These are phyloP conservation scores for Allobates femoralis DNA, from an alignment of 2,797 vertebrate genomes.

Conservation along the genomic window DNA sequence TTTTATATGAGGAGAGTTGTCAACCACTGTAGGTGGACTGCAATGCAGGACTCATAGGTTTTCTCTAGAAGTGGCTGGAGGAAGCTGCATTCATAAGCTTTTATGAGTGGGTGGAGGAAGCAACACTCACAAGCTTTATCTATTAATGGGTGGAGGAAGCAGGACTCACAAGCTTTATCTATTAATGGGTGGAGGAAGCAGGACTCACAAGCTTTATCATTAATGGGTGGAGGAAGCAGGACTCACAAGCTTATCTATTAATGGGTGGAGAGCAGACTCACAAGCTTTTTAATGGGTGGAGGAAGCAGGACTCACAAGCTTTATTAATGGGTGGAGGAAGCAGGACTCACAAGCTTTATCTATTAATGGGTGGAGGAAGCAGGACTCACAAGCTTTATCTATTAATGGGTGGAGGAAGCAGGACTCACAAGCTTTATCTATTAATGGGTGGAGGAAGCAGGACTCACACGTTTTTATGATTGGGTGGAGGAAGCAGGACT, in stretches of 20 bases:
- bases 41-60: background rate
- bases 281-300: background rate
- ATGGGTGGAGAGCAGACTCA: background rate
- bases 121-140: background rate
- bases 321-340: background rate
- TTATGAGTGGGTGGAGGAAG: no score
- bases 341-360: background rate
- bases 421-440: no score
- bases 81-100: background rate
- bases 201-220: background rate
- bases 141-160: no score
- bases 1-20: no score
- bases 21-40: no score
- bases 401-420: no score
- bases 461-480: background rate
- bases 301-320: background rate
- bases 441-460: background rate
- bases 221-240: background rate
- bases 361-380: background rate
- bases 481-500: background rate
- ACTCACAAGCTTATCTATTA: background rate
- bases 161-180: no score
- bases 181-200: background rate
- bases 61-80: background rate
- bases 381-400: background rate